Evolutionary conservation across 2,113 vertebrate species (phyloP).

Genomic region (Poecilia latipinna): DNA sequence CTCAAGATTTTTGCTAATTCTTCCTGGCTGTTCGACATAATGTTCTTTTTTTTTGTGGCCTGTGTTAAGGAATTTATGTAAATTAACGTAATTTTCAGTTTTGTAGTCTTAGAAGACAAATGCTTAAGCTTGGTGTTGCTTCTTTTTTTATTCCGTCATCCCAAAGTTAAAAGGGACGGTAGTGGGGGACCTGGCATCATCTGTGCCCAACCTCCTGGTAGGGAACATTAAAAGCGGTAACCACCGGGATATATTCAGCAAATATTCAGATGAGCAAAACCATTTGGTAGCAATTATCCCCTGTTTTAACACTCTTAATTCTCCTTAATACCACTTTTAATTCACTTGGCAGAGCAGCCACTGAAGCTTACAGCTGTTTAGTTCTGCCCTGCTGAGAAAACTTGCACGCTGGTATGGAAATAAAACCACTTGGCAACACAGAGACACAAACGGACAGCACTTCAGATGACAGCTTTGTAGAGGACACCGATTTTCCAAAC

Average conservation of each 20-base stretch:
- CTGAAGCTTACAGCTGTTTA: slow-evolving; percentile 47
- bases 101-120: too few relatives aligned
- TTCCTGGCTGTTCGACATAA: too few relatives aligned
- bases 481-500: slow-evolving; percentile 4
- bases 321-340: slow-evolving; percentile 44
- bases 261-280: slow-evolving; percentile 15
- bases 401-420: slow-evolving; percentile 15
- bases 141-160: too few relatives aligned
- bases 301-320: slow-evolving; percentile 41
- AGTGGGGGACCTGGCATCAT: background rate
- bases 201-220: background rate
- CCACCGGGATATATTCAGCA: slow-evolving; percentile 32
- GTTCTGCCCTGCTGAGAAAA: slow-evolving; percentile 53
- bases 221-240: slow-evolving; percentile 5
- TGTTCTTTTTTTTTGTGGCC: too few relatives aligned
- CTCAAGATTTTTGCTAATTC: too few relatives aligned
- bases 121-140: too few relatives aligned
- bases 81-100: too few relatives aligned
- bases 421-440: slow-evolving; percentile 27
- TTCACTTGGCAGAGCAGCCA: slow-evolving; percentile 14
- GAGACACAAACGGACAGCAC: background rate
- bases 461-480: slow-evolving; percentile 10
- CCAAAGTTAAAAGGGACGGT: too few relatives aligned
- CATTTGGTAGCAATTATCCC: slow-evolving; percentile 36
- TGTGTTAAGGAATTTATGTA: too few relatives aligned